phyloP scores from a whole-genome alignment of 1,140 invertebrate species.

The Sweltsa coloradensis region DNA sequence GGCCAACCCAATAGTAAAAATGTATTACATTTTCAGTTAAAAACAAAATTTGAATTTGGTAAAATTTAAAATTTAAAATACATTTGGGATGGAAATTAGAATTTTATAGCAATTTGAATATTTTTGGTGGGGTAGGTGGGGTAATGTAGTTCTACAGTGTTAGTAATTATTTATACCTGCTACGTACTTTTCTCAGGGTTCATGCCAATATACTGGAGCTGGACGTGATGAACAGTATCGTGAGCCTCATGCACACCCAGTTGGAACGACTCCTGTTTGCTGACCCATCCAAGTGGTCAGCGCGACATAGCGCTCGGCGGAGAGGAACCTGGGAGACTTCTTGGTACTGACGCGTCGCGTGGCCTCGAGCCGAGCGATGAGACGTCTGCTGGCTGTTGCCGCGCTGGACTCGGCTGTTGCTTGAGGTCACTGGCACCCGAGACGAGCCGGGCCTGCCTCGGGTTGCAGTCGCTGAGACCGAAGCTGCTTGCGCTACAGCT shows the following conservation, averaged over 20 bases:
- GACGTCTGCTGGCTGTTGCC: conserved; percentile 31
- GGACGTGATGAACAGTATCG: conserved; percentile 30
- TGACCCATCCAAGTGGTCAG: conserved; percentile 3
- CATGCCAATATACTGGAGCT: conserved; percentile 35
- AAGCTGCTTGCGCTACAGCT: conserved; percentile 40
- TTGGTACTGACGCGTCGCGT: conserved; percentile 41
- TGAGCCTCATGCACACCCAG: conserved; percentile 34
- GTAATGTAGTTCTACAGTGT: neutral
- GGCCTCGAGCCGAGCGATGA: conserved; percentile 31
- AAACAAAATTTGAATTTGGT: too few relatives aligned
- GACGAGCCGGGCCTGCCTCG: conserved; percentile 21
- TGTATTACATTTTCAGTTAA: too few relatives aligned
- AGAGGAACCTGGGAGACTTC: conserved; percentile 37
- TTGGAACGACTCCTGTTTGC: conserved; percentile 21
- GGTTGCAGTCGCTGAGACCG: conserved; percentile 33
- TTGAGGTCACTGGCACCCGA: conserved; percentile 31
- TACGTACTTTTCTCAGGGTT: conserved; percentile 28
- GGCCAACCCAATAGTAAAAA: too few relatives aligned
- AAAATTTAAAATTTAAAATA: too few relatives aligned
- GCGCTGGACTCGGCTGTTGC: conserved; percentile 36
- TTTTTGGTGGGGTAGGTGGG: too few relatives aligned
- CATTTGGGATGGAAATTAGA: too few relatives aligned
- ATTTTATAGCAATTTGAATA: too few relatives aligned
- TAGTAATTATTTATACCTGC: conserved; percentile 7
- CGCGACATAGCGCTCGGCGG: conserved; percentile 16